A percentile compares a stretch with the other conserved stretches of the same genome.
Conservation (phyloP, 2,113 vertebrate genomes). For the Planiliza haematocheilus region DNA sequence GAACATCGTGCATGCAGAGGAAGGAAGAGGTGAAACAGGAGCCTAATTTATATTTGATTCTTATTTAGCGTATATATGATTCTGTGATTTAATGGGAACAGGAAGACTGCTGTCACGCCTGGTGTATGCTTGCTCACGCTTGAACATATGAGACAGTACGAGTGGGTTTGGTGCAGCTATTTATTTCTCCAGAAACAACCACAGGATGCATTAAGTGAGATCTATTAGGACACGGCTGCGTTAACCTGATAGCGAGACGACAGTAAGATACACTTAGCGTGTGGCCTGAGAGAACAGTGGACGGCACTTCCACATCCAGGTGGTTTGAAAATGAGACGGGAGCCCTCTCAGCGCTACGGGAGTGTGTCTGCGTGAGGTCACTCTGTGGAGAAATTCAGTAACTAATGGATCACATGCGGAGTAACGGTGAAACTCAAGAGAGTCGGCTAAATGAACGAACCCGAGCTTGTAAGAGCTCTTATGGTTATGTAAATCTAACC, state of each 20-base stretch:
- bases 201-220: constrained; percentile 82
- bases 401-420: constrained; percentile 69
- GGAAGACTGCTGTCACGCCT: constrained; percentile 38
- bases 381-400: constrained; percentile 52
- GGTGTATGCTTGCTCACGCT: constrained; percentile 9
- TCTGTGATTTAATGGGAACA: constrained; percentile 9
- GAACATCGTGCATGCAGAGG: not conserved
- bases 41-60: not conserved
- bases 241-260: constrained; percentile 75
- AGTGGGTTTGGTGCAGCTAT: constrained; percentile 56
- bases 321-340: constrained; percentile 66
- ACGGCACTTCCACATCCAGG: constrained; percentile 48
- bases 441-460: constrained; percentile 76
- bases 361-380: constrained; percentile 44
- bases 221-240: constrained; percentile 61
- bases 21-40: constrained; percentile 2
- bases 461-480: constrained; percentile 76
- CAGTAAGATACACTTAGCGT: constrained; percentile 59
- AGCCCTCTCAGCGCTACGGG: constrained; percentile 25
- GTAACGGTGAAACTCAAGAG: constrained; percentile 79
- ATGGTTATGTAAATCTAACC: constrained; percentile 79
- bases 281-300: constrained; percentile 48
- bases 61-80: not conserved
- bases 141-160: constrained; percentile 59
- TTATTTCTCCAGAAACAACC: constrained; percentile 73